Evolutionary conservation across 2,113 vertebrate species (phyloP).

Genomic region (Steatornis caripensis): DNA sequence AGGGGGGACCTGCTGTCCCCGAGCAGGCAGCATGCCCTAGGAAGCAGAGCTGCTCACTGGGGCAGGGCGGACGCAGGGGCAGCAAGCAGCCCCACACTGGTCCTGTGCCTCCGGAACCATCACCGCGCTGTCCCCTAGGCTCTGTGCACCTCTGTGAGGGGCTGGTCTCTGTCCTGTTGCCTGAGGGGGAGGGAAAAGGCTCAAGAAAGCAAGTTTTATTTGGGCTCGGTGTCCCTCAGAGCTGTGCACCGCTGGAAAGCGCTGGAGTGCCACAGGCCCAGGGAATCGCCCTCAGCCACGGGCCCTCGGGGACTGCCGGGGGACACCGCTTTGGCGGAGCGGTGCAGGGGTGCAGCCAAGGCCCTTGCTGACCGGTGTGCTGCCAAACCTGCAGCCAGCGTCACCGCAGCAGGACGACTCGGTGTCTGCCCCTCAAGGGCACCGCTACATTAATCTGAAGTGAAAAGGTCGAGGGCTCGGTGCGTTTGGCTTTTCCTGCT

Average conservation of each 20-base stretch:
- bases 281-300: no score
- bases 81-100: neutral
- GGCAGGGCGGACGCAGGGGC: neutral
- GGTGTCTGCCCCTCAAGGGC: neutral
- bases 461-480: neutral
- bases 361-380: neutral
- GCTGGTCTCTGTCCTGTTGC: neutral
- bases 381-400: fast-evolving
- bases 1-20: neutral
- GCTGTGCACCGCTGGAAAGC: neutral
- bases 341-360: fast-evolving
- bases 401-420: neutral
- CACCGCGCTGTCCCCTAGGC: neutral
- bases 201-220: neutral
- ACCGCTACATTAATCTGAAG: neutral
- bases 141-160: neutral
- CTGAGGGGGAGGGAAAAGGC: neutral
- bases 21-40: neutral
- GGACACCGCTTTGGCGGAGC: neutral
- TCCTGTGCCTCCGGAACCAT: fast-evolving
- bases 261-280: neutral
- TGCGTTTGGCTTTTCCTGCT: neutral
- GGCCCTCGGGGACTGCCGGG: no score
- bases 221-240: neutral
- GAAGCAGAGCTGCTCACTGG: no score